Evolutionary conservation across 2,113 vertebrate species (phyloP), one percentile per base, ranked within the genome.

Genomic region (Amphiprion ocellaris): DNA sequence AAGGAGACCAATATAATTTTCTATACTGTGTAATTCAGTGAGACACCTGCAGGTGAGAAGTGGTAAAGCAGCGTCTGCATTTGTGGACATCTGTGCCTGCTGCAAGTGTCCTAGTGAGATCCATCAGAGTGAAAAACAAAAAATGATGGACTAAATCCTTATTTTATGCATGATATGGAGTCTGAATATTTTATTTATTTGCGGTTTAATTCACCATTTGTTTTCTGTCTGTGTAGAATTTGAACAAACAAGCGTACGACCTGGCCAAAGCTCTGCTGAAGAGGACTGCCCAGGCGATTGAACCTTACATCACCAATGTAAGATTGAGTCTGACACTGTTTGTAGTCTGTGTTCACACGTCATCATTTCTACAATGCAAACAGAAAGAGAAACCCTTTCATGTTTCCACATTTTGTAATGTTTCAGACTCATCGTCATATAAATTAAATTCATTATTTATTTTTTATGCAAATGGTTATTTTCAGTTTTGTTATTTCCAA

Each of bases 201-300:
- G 2, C 66, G 60, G 10, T 75, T 71, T 59, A 24, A 41, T 30
- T 56, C 11, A 59, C 26, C 53, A 2, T 0, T 50, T 67, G 19
- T 19, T 83, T 21, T 73, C 6, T 75, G 1, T 68, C 47, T 55
- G 87, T 92, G 69, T 87, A 99, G 98, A 99, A 99, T 92, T 94
- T 99, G 89, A 99, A 99, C 87, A 99, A 99, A 87, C 98, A 99
- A 94, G 98, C 98, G 0, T 99, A 99, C 77, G 98, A 99, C 89
- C 90, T 99, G 93, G 97, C 98, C 76, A 99, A 99, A 87, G 98
- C 98, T 74, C 94, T 99, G 79, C 93, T 99, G 87, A 99, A 99
- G 95, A 98, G 98, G 90, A 99, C 98, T 1, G 97, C 98, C 0
- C 98, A 99, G 91, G 97, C 97, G 58, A 99, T 99, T 73, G 98